Percentiles rank a stretch among this genome's conserved stretches.
Evolutionary conservation across 2,797 vertebrate genomes (phyloP).

Genomic region (Ptychadena robeensis): DNA sequence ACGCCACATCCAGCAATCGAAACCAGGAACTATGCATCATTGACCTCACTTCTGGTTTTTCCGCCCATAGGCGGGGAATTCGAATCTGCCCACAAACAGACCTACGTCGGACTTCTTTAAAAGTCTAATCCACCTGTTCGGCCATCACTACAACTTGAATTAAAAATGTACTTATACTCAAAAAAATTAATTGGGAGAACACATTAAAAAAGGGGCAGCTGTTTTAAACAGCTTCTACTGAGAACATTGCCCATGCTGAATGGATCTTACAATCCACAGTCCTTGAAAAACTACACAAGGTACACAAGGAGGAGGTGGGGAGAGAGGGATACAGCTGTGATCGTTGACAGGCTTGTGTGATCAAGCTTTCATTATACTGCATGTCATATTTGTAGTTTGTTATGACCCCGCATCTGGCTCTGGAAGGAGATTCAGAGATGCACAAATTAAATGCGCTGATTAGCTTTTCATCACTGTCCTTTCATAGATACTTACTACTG

Average conservation of each 20-base stretch:
- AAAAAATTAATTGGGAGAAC: not conserved
- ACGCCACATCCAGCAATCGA: no score
- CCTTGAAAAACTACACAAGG: not conserved
- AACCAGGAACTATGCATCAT: no score
- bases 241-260: not conserved
- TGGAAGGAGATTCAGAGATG: not conserved
- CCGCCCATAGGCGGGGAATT: no score
- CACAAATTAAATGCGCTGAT: constrained; percentile 47
- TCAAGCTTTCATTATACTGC: constrained; percentile 23
- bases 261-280: not conserved
- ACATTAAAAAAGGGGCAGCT: not conserved
- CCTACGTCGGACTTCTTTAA: no score
- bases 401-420: constrained; percentile 21
- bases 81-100: no score
- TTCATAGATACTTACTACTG: constrained; percentile 41
- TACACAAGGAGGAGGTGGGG: not conserved
- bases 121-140: no score
- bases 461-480: constrained; percentile 49
- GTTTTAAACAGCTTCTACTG: not conserved
- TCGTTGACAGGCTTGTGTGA: not conserved
- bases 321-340: constrained; percentile 4
- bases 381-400: constrained; percentile 18
- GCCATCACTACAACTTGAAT: no score
- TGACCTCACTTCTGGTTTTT: no score
- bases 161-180: not conserved